Percentiles rank a stretch among this genome's conserved stretches.
Evolutionary conservation across 1,140 invertebrate genomes (phyloP).

Genomic region (Arctopsyche grandis): DNA sequence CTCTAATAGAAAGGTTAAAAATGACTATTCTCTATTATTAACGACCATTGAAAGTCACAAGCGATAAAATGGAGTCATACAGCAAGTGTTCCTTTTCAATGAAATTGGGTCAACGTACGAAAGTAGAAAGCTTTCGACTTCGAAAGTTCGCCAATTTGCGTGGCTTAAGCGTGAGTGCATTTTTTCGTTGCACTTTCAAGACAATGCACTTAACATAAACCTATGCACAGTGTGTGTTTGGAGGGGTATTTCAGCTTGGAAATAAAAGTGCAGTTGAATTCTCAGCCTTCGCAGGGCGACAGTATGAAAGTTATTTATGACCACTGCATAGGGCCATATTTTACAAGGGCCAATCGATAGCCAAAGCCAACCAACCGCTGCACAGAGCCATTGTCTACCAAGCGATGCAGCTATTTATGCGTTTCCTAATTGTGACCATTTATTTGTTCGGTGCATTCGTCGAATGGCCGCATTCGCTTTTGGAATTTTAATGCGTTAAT

Average conservation of each 20-base stretch:
- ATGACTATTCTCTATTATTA: too few species aligned
- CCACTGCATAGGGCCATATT: slow-evolving; percentile 56
- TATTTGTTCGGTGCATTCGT: slow-evolving; percentile 12
- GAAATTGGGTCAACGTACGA: not conserved
- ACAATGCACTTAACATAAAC: too few species aligned
- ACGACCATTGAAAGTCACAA: too few species aligned
- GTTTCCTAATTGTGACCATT: slow-evolving; percentile 42
- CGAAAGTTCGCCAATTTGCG: not conserved
- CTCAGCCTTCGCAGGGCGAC: slow-evolving; percentile 12
- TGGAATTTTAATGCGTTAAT: too few species aligned
- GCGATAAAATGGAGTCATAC: too few species aligned
- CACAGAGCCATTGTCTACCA: slow-evolving; percentile 20
- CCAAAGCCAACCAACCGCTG: slow-evolving; percentile 43
- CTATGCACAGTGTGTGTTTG: too few species aligned
- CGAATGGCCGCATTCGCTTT: too few species aligned
- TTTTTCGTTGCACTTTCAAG: too few species aligned
- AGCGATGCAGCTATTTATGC: slow-evolving; percentile 36
- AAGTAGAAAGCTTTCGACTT: too few species aligned
- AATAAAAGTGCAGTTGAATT: slow-evolving; percentile 5
- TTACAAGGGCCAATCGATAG: slow-evolving; percentile 57
- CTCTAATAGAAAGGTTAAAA: too few species aligned
- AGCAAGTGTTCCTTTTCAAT: too few species aligned
- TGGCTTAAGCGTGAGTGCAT: not conserved
- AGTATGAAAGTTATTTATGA: slow-evolving; percentile 53
- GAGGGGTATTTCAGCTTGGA: not conserved